Conservation (phyloP, 1,140 invertebrate species). For the Calephelis nemesis region DNA sequence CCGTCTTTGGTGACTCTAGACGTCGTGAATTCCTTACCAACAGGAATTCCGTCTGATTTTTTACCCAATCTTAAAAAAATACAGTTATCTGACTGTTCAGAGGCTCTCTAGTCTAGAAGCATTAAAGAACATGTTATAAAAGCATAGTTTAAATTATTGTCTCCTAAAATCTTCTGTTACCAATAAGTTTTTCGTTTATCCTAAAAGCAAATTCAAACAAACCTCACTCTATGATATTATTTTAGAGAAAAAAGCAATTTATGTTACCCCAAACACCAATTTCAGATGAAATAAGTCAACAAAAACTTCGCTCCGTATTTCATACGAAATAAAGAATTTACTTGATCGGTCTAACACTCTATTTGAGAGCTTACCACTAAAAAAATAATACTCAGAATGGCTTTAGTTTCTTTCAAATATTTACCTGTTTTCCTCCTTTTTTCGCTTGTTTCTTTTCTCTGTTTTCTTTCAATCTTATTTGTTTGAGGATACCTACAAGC, state of each 20-base stretch:
- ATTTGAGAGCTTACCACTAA: neutral
- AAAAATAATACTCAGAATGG: neutral
- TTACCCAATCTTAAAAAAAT: too few relatives aligned
- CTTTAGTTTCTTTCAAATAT: neutral
- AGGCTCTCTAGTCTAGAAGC: too few relatives aligned
- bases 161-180: too few relatives aligned
- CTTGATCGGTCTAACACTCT: neutral
- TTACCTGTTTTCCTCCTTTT: constrained; percentile 72
- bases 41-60: too few relatives aligned
- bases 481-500: constrained; percentile 92
- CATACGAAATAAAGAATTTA: neutral
- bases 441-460: constrained; percentile 85
- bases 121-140: too few relatives aligned
- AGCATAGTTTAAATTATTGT: too few relatives aligned
- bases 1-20: too few relatives aligned
- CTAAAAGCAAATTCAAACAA: too few relatives aligned
- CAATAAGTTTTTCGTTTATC: too few relatives aligned
- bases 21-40: too few relatives aligned
- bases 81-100: too few relatives aligned
- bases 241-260: neutral
- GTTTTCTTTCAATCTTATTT: constrained; percentile 87
- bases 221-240: too few relatives aligned
- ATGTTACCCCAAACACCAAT: neutral
- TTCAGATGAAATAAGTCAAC: constrained; percentile 1
- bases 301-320: neutral